A percentile compares a stretch with the other conserved stretches of the same genome.
These are phyloP conservation scores for Cyrtonyx montezumae DNA, from an alignment of 2,113 vertebrate genomes.

Conservation along the genomic window DNA sequence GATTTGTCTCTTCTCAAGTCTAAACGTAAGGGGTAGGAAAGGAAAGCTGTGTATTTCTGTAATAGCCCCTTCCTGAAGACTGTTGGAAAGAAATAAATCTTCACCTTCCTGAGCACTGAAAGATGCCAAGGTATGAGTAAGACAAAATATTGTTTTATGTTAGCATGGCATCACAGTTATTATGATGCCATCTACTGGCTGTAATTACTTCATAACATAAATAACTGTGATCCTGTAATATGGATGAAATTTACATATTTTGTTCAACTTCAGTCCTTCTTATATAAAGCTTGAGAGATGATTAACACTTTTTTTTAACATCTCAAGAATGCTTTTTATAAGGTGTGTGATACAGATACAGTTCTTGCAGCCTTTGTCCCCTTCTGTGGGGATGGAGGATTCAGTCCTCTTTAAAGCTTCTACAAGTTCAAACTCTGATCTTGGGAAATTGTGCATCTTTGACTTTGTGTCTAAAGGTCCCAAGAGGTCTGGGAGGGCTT, in stretches of 20 bases:
- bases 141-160: conserved; percentile 44
- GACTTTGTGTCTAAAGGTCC: neutral
- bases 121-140: neutral
- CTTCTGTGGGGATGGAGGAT: neutral
- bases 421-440: neutral
- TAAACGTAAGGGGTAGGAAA: neutral
- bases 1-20: neutral
- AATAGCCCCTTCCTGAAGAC: neutral
- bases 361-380: neutral
- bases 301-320: neutral
- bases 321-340: neutral
- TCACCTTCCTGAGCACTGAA: neutral
- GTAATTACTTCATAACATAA: conserved; percentile 25
- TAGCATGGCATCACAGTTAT: conserved; percentile 25
- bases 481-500: neutral
- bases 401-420: neutral
- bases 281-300: neutral
- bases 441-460: neutral
- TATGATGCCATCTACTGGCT: conserved; percentile 82
- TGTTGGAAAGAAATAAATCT: neutral
- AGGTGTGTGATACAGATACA: neutral
- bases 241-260: neutral
- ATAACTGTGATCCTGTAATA: neutral
- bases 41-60: neutral
- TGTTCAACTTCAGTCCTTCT: neutral